These are phyloP conservation scores for Araneus ventricosus DNA, from an alignment of 1,140 invertebrate genomes.

Conservation along the genomic window DNA sequence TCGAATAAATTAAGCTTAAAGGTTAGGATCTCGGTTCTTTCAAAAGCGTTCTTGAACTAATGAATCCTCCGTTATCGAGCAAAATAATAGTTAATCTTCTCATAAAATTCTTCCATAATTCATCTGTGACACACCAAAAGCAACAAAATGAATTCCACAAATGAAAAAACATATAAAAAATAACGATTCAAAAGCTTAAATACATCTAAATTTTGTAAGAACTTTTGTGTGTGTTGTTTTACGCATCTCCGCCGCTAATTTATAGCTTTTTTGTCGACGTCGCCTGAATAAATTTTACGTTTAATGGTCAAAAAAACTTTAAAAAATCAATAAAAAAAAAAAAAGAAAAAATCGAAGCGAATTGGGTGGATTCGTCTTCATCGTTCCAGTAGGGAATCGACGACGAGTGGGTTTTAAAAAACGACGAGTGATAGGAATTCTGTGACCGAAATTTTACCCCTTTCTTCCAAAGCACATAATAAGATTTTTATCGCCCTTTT, in stretches of 20 bases:
- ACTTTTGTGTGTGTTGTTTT: conserved; percentile 31
- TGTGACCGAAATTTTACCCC: conserved; percentile 75
- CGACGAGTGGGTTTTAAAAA: conserved; percentile 45
- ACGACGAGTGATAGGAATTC: conserved; percentile 51
- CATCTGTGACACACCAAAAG: not conserved
- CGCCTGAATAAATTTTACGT: conserved; percentile 48
- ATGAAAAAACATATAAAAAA: conserved; percentile 12
- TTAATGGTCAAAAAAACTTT: conserved; percentile 35
- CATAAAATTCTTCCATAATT: conserved; percentile 23
- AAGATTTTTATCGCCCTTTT: conserved; percentile 74
- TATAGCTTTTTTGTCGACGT: conserved; percentile 38
- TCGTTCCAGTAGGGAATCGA: conserved; percentile 20
- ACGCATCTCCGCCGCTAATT: conserved; percentile 45
- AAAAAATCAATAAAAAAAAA: conserved; percentile 11
- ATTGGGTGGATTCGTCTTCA: conserved; percentile 54
- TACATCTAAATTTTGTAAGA: conserved; percentile 23
- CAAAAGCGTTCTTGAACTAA: not conserved
- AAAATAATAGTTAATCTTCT: conserved; percentile 18
- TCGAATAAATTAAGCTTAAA: not conserved
- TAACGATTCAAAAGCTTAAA: not conserved
- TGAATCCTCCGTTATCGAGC: not conserved
- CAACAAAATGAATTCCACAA: not conserved
- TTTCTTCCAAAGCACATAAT: conserved; percentile 72
- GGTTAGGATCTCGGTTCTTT: not conserved
- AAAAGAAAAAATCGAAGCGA: conserved; percentile 38